Evolutionary conservation across 2,888 invertebrate species (phyloP).

Genomic region (Melanostoma mellinum): DNA sequence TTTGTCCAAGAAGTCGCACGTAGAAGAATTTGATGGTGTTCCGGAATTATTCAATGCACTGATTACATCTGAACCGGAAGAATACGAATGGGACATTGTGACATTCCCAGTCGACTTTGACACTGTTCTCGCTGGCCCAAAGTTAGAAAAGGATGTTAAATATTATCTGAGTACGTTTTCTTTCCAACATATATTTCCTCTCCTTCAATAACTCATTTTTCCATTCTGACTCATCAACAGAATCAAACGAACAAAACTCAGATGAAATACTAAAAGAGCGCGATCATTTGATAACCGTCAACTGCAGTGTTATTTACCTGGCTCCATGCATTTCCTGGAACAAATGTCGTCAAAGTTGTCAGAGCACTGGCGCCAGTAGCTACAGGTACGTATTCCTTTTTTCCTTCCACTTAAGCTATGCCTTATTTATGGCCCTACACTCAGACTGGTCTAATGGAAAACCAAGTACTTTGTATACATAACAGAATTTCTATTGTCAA

Average conservation of each 20-base stretch:
- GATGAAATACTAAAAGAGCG: conserved; percentile 80
- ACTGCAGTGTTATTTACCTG: conserved; percentile 96
- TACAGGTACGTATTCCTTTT: conserved; percentile 76
- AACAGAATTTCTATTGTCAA: conserved; percentile 9
- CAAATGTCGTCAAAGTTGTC: conserved; percentile 92
- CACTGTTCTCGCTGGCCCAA: conserved; percentile 85
- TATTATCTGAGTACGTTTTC: conserved; percentile 87
- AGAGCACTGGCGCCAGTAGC: conserved; percentile 81
- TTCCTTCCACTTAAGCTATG: conserved; percentile 81
- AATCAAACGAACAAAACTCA: conserved; percentile 86
- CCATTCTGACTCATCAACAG: conserved; percentile 80
- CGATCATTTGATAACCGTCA: conserved; percentile 86
- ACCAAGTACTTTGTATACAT: conserved; percentile 41
- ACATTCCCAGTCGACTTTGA: conserved; percentile 91
- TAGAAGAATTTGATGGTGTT: conserved; percentile 92
- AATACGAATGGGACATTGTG: conserved; percentile 92
- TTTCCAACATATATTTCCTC: neutral
- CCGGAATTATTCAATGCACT: conserved; percentile 91
- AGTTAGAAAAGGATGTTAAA: conserved; percentile 87
- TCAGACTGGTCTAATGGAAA: conserved; percentile 12
- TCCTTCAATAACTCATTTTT: neutral
- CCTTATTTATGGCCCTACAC: conserved; percentile 22
- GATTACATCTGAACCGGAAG: conserved; percentile 90
- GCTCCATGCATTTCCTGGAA: conserved; percentile 93
- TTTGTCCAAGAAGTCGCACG: conserved; percentile 90